Base-by-base conservation (phyloP, 2,888 invertebrate species). In the Cyaniris semiargus region DNA sequence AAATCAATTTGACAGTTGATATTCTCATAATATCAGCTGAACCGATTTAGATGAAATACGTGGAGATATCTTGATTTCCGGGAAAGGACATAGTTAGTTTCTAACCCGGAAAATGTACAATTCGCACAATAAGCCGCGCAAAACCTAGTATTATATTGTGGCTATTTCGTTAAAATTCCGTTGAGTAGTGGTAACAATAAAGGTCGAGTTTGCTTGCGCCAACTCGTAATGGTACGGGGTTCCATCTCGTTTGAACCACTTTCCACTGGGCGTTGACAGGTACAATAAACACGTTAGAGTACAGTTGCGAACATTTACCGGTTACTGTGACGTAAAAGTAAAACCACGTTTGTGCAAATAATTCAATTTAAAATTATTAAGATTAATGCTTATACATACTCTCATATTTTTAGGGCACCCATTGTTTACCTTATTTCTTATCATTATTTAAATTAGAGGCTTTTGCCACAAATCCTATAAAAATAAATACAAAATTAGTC, bases 201-300 rank as follows among this genome's bases (percentile, higher is more conserved):
- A 66, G 66, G 66, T 66, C 66, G 31, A 27, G 66, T 66, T 31
- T 31, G 66, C 66, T 66, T 66, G 18, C 18, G 66, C 27, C 27
- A 66, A 66, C 6, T 66, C 15, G 6, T 66, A 66, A 66, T 31
- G 66, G 66, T 66, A 66, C 31, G 27, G 66, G 66, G 66, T 66
- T 66, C 66, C 66, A 66, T 66, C 27, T 66, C 66, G 18, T 31
- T 66, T 31, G 27, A 66, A 66, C 66, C 66, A 31, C 66, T 66
- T 60, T 23, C 60, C 66, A 31, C 60, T 66, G 48, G 48, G 48
- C 18, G 66, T 66, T 27, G 66, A 66, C 66, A 66, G 27, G 27
- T 31, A 66, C 66, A 66, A 66, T 66, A 66, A 66, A 66, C 66
- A 66, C 21, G 15, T 66, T 27, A 31, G 66, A 27, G 66, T 66